phyloP scores from a whole-genome alignment of 2,888 invertebrate species.

The Trimorus sp. region DNA sequence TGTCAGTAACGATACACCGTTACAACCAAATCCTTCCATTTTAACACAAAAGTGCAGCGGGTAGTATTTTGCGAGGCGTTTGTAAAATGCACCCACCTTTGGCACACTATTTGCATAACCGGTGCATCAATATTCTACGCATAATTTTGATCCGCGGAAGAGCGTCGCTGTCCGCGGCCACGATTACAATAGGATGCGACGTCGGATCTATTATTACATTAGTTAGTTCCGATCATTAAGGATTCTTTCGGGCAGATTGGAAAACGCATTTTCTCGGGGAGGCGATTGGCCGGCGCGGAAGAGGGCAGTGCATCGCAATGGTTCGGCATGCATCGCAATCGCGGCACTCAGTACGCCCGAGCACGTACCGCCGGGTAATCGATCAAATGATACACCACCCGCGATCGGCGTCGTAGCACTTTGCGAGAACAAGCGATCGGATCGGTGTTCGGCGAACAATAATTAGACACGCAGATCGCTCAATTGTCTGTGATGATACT shows the following conservation, averaged over 20 bases:
- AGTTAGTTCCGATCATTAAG: conserved; percentile 51
- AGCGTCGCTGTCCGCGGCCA: neutral
- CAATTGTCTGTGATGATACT: conserved; percentile 13
- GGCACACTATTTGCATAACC: conserved; percentile 34
- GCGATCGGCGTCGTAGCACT: conserved; percentile 52
- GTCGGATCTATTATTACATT: conserved; percentile 52
- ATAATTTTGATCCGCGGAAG: conserved; percentile 27
- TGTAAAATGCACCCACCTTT: conserved; percentile 14
- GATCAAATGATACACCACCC: conserved; percentile 59
- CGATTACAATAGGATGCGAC: conserved; percentile 35
- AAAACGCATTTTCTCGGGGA: conserved; percentile 42
- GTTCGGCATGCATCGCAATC: conserved; percentile 61
- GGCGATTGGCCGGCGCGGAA: conserved; percentile 27
- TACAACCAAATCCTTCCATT: neutral
- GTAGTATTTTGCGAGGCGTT: conserved; percentile 20
- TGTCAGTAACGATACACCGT: too few species aligned
- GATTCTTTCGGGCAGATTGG: conserved; percentile 40
- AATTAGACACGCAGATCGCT: conserved; percentile 23
- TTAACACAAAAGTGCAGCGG: conserved; percentile 2
- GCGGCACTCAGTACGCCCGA: conserved; percentile 17
- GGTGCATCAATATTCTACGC: conserved; percentile 38
- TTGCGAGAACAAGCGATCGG: conserved; percentile 6
- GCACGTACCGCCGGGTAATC: conserved; percentile 54
- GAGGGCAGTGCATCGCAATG: conserved; percentile 41
- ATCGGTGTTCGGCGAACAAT: conserved; percentile 30